phyloP scores from a whole-genome alignment of 2,888 invertebrate species.

The Dorcus hopei region DNA sequence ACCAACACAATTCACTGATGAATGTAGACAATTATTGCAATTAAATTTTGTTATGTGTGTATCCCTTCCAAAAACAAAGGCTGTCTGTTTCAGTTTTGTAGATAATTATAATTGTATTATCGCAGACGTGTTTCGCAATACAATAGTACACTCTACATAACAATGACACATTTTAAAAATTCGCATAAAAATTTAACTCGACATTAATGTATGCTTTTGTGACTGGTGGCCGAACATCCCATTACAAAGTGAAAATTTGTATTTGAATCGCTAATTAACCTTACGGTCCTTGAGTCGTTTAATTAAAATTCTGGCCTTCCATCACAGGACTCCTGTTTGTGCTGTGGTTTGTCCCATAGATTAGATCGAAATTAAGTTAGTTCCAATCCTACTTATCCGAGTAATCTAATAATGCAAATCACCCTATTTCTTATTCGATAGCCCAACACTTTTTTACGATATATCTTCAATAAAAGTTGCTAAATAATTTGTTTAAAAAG shows the following conservation, averaged over 20 bases:
- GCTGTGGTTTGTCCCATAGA: slow-evolving; percentile 31
- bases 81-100: slow-evolving; percentile 2
- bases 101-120: slow-evolving; percentile 24
- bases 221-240: slow-evolving; percentile 18
- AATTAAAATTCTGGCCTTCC: slow-evolving; percentile 25
- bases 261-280: slow-evolving; percentile 26
- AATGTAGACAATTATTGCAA: too few relatives aligned
- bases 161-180: slow-evolving; percentile 18
- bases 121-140: slow-evolving; percentile 19
- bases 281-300: slow-evolving; percentile 25
- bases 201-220: slow-evolving; percentile 15
- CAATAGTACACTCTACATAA: slow-evolving; percentile 7
- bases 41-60: too few relatives aligned
- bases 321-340: slow-evolving; percentile 22
- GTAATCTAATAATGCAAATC: slow-evolving; percentile 27
- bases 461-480: too few relatives aligned
- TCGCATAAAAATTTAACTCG: slow-evolving; percentile 11
- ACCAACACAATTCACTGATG: too few relatives aligned
- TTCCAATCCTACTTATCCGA: slow-evolving; percentile 26
- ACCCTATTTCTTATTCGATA: too few relatives aligned
- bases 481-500: too few relatives aligned
- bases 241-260: slow-evolving; percentile 20
- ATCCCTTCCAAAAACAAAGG: background rate
- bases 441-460: too few relatives aligned
- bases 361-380: slow-evolving; percentile 34